Evolutionary conservation across 2,888 invertebrate species (phyloP).

Genomic region (Cryptus armator): DNA sequence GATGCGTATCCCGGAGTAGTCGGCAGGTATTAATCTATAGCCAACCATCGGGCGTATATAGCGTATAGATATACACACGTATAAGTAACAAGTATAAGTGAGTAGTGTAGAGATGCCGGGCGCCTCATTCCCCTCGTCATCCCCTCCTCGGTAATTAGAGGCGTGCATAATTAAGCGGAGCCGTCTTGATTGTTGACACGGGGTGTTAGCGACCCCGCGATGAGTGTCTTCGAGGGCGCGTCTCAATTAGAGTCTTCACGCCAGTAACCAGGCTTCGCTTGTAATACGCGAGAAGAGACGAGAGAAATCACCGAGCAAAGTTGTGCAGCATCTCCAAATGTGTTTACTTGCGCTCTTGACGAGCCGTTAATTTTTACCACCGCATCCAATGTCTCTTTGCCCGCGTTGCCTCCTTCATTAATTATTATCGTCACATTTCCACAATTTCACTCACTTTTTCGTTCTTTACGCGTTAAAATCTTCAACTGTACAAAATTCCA

Average conservation of each 20-base stretch:
- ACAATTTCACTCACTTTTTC: conserved; percentile 40
- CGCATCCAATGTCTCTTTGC: conserved; percentile 32
- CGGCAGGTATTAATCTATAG: conserved; percentile 60
- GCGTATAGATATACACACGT: conserved; percentile 17
- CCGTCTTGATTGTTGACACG: conserved; percentile 82
- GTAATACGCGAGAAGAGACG: conserved; percentile 46
- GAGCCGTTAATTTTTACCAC: conserved; percentile 78
- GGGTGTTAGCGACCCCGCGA: conserved; percentile 81
- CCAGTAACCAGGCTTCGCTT: conserved; percentile 50
- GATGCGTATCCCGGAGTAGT: conserved; percentile 51
- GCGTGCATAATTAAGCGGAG: conserved; percentile 83
- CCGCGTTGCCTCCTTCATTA: conserved; percentile 74
- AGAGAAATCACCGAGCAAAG: conserved; percentile 44
- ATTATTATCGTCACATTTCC: conserved; percentile 61
- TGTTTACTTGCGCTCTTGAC: conserved; percentile 81
- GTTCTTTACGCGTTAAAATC: too few relatives aligned
- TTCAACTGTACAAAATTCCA: background rate
- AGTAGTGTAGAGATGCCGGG: conserved; percentile 45
- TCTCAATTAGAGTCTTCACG: conserved; percentile 82
- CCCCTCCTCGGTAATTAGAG: conserved; percentile 81
- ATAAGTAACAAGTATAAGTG: conserved; percentile 33
- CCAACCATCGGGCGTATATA: conserved; percentile 45
- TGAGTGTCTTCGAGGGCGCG: conserved; percentile 83
- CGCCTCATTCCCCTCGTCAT: conserved; percentile 67
- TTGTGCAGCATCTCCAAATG: conserved; percentile 62